Conservation (phyloP, 1,140 invertebrate genomes). For the Lepidurus couesii region DNA sequence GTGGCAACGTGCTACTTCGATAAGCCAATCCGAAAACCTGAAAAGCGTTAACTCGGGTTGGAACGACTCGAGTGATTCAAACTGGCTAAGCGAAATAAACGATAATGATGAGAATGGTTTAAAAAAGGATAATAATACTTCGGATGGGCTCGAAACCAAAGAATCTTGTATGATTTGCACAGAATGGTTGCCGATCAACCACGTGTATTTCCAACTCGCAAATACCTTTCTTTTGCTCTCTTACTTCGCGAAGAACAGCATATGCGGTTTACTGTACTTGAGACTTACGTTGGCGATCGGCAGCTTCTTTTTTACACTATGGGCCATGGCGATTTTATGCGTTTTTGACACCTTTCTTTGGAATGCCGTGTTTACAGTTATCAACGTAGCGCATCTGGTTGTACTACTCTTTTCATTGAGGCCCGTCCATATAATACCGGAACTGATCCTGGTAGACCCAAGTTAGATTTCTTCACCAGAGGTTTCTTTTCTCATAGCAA, state of each 20-base stretch:
- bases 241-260: constrained; percentile 68
- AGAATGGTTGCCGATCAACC: constrained; percentile 54
- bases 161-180: constrained; percentile 40
- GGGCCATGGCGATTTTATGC: constrained; percentile 77
- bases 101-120: not conserved
- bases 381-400: constrained; percentile 75
- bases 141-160: not conserved
- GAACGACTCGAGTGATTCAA: not conserved
- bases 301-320: constrained; percentile 67
- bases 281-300: constrained; percentile 67
- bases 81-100: not conserved
- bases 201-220: constrained; percentile 74
- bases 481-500: too few species aligned
- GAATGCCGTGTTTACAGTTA: constrained; percentile 73
- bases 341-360: constrained; percentile 77
- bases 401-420: constrained; percentile 72
- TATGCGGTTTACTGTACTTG: constrained; percentile 71
- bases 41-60: not conserved
- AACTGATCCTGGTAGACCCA: constrained; percentile 66
- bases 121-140: not conserved
- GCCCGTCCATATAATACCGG: constrained; percentile 63
- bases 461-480: too few species aligned
- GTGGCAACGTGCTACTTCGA: not conserved
- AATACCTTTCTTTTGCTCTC: constrained; percentile 75
- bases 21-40: not conserved